Base-by-base conservation (phyloP, 2,797 vertebrate species). In the Heteromormyrus szaboi region DNA sequence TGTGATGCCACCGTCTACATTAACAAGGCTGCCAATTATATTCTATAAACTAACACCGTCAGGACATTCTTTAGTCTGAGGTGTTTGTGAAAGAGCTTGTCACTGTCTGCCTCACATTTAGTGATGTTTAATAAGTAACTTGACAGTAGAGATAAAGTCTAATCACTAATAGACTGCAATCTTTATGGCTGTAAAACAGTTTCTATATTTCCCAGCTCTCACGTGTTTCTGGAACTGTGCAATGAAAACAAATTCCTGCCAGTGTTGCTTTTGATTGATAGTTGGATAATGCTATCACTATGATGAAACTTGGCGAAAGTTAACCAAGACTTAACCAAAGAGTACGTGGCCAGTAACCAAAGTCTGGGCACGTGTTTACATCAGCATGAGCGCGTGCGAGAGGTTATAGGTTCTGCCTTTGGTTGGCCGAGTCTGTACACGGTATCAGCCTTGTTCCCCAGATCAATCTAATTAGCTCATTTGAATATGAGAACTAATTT, bases 51-150 rank as follows among this genome's bases (percentile, higher is more conserved):
- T 8, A 41, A 41, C 37, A 79, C 17, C 0, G 37, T 44, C 37
- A 37, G 72, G 72, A 17, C 5, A 79, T 79, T 17, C 37, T 79
- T 76, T 44, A 14, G 72, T 44, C 4, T 44, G 14, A 44, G 6
- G 72, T 17, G 33, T 79, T 79, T 79, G 72, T 17, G 65, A 72
- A 72, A 17, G 41, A 22, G 1, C 0, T 89, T 89, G 25, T 85
- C n/a, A 29, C 56, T 50, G 48, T 72, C 29, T 85, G 56, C 50
- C 19, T 68, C 41, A 85, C 59, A 22, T 68, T 41, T 33, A 56
- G 90, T 88, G 50, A 9, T 12, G 17, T 94, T 96, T 95, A 96
- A 96, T 95, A 83, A 94, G 88, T 96, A 94, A 96, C 93, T n/a
- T 46, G 83, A 85, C 86, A 51, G 12, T 14, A 86, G 90, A 91